Percentiles rank a stretch among this genome's conserved stretches.
Evolutionary conservation across 2,113 vertebrate species (phyloP).

Genomic region (Eurystomus gularis): DNA sequence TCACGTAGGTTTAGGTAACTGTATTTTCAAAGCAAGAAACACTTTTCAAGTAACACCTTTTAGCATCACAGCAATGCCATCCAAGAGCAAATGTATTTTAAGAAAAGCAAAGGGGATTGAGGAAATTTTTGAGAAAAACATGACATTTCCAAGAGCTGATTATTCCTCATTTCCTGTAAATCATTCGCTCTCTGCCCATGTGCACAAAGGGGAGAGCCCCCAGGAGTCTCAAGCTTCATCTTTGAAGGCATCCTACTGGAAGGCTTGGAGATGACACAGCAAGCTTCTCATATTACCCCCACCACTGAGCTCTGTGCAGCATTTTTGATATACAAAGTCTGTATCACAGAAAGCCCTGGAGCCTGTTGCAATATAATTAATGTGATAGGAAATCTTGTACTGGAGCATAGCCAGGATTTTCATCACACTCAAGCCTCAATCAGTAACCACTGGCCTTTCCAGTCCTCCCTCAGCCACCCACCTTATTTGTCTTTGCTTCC

Average conservation of each 20-base stretch:
- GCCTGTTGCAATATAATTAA: slow-evolving; percentile 27
- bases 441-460: slow-evolving; percentile 55
- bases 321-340: not conserved
- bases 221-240: not conserved
- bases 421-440: slow-evolving; percentile 64
- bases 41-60: not conserved
- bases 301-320: not conserved
- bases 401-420: slow-evolving; percentile 58
- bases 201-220: not conserved
- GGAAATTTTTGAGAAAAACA: not conserved
- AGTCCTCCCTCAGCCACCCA: slow-evolving; percentile 46
- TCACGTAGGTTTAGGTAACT: not conserved
- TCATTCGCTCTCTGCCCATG: not conserved
- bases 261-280: not conserved
- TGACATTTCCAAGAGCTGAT: not conserved
- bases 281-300: not conserved
- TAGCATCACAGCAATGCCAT: not conserved
- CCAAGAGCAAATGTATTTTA: not conserved
- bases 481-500: slow-evolving; percentile 56
- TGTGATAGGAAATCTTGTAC: slow-evolving; percentile 47
- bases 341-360: slow-evolving; percentile 27
- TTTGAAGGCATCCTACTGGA: not conserved
- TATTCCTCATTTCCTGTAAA: not conserved
- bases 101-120: not conserved
- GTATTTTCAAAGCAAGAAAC: not conserved